Evolutionary conservation across 2,113 vertebrate species (phyloP).

Genomic region (Anhinga rufa): DNA sequence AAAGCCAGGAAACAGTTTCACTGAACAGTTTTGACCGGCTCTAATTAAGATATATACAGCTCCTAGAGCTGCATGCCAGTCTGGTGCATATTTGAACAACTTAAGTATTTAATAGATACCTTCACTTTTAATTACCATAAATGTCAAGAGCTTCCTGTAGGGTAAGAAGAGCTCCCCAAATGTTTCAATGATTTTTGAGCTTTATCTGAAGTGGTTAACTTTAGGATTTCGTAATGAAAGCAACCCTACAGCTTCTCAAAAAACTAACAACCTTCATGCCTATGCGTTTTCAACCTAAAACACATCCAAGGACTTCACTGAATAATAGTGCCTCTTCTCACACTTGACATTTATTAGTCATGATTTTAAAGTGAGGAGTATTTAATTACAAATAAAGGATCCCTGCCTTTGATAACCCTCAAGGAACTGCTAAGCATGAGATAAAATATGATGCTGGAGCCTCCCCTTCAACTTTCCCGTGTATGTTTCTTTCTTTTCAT

Average conservation of each 20-base stretch:
- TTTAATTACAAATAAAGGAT: slow-evolving; percentile 70
- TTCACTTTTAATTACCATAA: slow-evolving; percentile 60
- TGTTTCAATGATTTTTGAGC: slow-evolving; percentile 44
- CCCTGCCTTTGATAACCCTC: slow-evolving; percentile 51
- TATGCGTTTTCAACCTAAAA: background rate
- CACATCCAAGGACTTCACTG: slow-evolving; percentile 16
- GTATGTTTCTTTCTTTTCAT: slow-evolving; percentile 33
- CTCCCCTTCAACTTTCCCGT: background rate
- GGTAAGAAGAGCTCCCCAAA: slow-evolving; percentile 46
- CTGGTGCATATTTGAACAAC: slow-evolving; percentile 9
- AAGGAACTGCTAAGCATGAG: slow-evolving; percentile 50
- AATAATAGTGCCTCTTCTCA: slow-evolving; percentile 46
- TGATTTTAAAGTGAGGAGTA: slow-evolving; percentile 47
- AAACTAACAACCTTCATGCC: background rate
- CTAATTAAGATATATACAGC: background rate
- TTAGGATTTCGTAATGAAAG: slow-evolving; percentile 11
- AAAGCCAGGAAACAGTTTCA: background rate
- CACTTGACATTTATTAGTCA: slow-evolving; percentile 64
- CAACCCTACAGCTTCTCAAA: background rate
- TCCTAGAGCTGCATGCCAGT: background rate
- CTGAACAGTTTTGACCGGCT: background rate
- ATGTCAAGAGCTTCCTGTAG: slow-evolving; percentile 60
- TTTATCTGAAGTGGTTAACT: slow-evolving; percentile 52
- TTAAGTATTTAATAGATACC: slow-evolving; percentile 46
- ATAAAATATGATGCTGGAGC: background rate